Evolutionary conservation across 2,888 invertebrate species (phyloP).

Genomic region (Nesidiocoris tenuis): DNA sequence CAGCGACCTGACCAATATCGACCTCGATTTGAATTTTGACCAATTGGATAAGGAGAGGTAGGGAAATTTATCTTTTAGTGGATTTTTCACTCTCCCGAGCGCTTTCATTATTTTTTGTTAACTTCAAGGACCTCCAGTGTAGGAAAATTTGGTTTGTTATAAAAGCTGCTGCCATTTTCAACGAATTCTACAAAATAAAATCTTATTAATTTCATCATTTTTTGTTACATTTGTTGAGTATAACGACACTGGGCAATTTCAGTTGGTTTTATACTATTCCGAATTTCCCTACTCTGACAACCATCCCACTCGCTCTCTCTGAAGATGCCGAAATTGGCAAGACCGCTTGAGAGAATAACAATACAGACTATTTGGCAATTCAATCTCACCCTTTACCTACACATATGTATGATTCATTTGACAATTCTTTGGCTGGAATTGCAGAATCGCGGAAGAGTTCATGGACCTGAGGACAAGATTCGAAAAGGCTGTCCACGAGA

Average conservation of each 20-base stretch:
- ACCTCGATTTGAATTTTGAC: constrained; percentile 72
- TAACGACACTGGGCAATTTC: too few relatives aligned
- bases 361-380: not conserved
- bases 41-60: constrained; percentile 66
- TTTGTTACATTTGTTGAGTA: too few relatives aligned
- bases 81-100: constrained; percentile 5
- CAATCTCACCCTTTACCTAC: not conserved
- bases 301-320: too few relatives aligned
- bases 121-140: not conserved
- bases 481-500: constrained; percentile 79
- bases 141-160: too few relatives aligned
- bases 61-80: constrained; percentile 7
- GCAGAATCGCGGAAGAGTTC: constrained; percentile 74
- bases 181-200: too few relatives aligned
- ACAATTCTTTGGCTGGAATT: not conserved
- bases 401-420: too few relatives aligned
- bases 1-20: constrained; percentile 77
- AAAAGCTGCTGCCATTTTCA: too few relatives aligned
- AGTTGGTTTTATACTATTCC: too few relatives aligned
- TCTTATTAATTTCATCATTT: too few relatives aligned
- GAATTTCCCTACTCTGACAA: too few relatives aligned
- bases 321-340: too few relatives aligned
- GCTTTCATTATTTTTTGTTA: not conserved
- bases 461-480: constrained; percentile 73
- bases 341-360: not conserved